A percentile compares a stretch with the other conserved stretches of the same genome.
Evolutionary conservation across 2,888 invertebrate genomes (phyloP).

Genomic region (Orthosia incerta): DNA sequence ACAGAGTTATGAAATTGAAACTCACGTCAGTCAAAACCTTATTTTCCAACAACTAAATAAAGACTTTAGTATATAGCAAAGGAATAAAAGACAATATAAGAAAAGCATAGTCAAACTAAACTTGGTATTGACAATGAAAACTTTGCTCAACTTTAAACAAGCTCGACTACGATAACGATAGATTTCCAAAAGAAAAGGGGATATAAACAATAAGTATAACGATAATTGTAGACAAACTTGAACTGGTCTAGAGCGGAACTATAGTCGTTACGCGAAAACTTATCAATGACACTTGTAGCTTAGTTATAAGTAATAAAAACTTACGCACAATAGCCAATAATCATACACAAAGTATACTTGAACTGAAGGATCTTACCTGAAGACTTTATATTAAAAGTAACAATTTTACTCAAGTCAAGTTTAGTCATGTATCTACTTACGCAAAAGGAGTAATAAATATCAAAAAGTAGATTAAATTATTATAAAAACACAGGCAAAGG

Average conservation of each 20-base stretch:
- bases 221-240: conserved; percentile 1
- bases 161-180: not conserved
- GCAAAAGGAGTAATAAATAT: not conserved
- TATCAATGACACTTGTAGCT: no score
- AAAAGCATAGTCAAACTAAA: not conserved
- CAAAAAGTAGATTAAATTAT: not conserved
- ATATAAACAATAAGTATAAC: conserved; percentile 6
- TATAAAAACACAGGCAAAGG: not conserved
- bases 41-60: not conserved
- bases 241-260: not conserved
- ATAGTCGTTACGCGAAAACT: not conserved
- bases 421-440: not conserved
- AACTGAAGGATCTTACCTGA: not conserved
- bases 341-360: not conserved
- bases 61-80: not conserved
- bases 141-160: not conserved
- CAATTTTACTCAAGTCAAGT: not conserved
- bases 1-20: not conserved
- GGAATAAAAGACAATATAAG: not conserved
- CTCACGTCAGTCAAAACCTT: not conserved
- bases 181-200: not conserved
- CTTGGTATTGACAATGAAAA: conserved; percentile 7
- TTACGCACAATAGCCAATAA: not conserved
- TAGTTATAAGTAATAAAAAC: not conserved
- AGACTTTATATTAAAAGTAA: not conserved